Evolutionary conservation across 2,888 invertebrate species (phyloP).

Genomic region (Mesoligia furuncula): DNA sequence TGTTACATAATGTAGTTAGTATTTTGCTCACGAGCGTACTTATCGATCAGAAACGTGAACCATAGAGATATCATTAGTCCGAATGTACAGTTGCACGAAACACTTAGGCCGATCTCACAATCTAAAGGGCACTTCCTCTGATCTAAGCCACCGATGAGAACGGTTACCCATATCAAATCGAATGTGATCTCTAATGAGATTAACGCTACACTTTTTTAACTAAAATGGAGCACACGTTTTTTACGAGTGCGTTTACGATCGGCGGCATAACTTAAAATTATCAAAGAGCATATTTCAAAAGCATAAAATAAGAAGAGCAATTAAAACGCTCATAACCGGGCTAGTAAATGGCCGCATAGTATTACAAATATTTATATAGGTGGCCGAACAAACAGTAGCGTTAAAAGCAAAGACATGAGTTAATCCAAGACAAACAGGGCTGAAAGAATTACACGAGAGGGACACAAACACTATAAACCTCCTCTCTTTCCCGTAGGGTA

Average conservation of each 20-base stretch:
- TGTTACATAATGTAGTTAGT: conserved; percentile 56
- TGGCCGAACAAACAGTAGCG: conserved; percentile 87
- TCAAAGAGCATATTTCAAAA: conserved; percentile 84
- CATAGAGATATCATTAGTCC: conserved; percentile 86
- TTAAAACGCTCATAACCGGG: conserved; percentile 85
- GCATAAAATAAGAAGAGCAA: conserved; percentile 86
- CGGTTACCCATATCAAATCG: conserved; percentile 78
- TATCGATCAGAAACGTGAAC: conserved; percentile 87
- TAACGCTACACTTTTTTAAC: conserved; percentile 73
- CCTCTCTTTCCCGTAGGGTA: conserved; percentile 78
- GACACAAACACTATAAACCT: conserved; percentile 84
- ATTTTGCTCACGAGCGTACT: conserved; percentile 77
- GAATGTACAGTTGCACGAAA: conserved; percentile 85
- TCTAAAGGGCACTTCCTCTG: conserved; percentile 77
- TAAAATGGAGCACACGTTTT: conserved; percentile 74
- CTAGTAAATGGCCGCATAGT: conserved; percentile 84
- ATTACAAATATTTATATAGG: conserved; percentile 87
- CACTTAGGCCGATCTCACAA: conserved; percentile 79
- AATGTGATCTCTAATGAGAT: conserved; percentile 80
- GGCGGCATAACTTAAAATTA: conserved; percentile 79
- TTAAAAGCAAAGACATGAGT: conserved; percentile 88
- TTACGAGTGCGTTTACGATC: conserved; percentile 81
- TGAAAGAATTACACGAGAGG: conserved; percentile 86
- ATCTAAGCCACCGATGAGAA: conserved; percentile 76
- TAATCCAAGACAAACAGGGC: conserved; percentile 88